Percentiles rank a stretch among this genome's conserved stretches.
These are phyloP conservation scores for Diadromus collaris DNA, from an alignment of 2,888 invertebrate genomes.

Conservation along the genomic window DNA sequence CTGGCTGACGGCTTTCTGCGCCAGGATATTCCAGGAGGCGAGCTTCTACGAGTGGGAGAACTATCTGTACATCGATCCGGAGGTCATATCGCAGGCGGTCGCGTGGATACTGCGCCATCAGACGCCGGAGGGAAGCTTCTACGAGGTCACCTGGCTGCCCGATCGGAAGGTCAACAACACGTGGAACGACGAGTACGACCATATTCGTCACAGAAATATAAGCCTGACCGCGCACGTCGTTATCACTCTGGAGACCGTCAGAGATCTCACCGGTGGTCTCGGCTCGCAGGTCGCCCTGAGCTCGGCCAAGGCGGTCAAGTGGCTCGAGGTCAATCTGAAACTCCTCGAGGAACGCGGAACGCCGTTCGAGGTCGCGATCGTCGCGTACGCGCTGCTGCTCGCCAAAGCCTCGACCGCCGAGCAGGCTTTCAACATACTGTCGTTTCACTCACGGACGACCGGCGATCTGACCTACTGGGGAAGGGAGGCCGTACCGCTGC, in stretches of 20 bases:
- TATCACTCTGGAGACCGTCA: slow-evolving; percentile 91
- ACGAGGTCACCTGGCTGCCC: slow-evolving; percentile 92
- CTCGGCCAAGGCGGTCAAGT: slow-evolving; percentile 87
- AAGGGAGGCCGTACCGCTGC: slow-evolving; percentile 88
- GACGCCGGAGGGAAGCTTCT: slow-evolving; percentile 92
- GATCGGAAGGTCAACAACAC: slow-evolving; percentile 94
- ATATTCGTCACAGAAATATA: slow-evolving; percentile 87
- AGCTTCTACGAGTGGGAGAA: slow-evolving; percentile 99
- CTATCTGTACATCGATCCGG: slow-evolving; percentile 95
- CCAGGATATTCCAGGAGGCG: slow-evolving; percentile 93
- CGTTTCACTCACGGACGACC: slow-evolving; percentile 85
- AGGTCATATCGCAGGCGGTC: slow-evolving; percentile 91
- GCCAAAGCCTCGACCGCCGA: slow-evolving; percentile 93
- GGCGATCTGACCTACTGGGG: slow-evolving; percentile 95
- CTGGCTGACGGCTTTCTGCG: slow-evolving; percentile 96
- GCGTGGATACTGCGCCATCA: slow-evolving; percentile 94
- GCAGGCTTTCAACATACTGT: slow-evolving; percentile 89
- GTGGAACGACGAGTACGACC: slow-evolving; percentile 81
- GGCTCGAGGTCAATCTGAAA: slow-evolving; percentile 92
- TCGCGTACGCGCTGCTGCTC: slow-evolving; percentile 92
- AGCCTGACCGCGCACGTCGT: slow-evolving; percentile 96
- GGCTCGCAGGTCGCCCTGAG: slow-evolving; percentile 90
- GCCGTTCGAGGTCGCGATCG: slow-evolving; percentile 93
- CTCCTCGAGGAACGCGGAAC: slow-evolving; percentile 86
- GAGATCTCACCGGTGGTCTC: slow-evolving; percentile 88